phyloP scores from a whole-genome alignment of 1,140 invertebrate species.

The Maniola jurtina region DNA sequence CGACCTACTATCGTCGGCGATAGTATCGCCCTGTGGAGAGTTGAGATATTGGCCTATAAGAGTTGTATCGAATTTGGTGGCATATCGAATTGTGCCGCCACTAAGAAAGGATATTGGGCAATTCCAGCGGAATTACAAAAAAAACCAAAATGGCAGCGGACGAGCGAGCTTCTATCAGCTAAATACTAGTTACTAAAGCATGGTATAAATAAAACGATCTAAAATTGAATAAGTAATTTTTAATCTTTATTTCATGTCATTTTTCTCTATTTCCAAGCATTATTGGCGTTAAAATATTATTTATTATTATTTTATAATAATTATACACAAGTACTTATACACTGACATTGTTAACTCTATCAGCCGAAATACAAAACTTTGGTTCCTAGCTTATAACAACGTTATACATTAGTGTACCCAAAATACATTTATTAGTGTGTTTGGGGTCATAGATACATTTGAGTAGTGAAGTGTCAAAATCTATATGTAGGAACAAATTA shows the following conservation, averaged over 20 bases:
- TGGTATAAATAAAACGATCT: slow-evolving; percentile 35
- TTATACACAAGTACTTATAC: slow-evolving; percentile 60
- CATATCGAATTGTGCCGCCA: too few relatives aligned
- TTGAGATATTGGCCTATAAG: too few relatives aligned
- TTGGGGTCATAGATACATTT: too few relatives aligned
- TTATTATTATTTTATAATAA: slow-evolving; percentile 38
- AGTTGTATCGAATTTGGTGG: too few relatives aligned
- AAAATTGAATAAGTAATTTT: slow-evolving; percentile 58
- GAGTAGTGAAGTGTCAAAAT: too few relatives aligned
- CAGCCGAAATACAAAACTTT: slow-evolving; percentile 73
- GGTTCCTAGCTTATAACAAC: slow-evolving; percentile 68
- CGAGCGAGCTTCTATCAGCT: background rate
- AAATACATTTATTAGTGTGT: background rate
- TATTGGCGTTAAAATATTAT: slow-evolving; percentile 59
- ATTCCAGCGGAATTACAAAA: background rate
- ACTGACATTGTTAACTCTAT: slow-evolving; percentile 42
- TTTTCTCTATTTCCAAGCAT: slow-evolving; percentile 64
- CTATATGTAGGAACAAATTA: too few relatives aligned
- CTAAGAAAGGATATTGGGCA: too few relatives aligned
- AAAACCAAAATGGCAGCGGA: background rate
- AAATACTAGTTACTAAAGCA: background rate
- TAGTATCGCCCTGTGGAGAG: too few relatives aligned
- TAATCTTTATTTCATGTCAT: slow-evolving; percentile 69
- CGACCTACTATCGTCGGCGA: too few relatives aligned
- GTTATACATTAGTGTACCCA: background rate